Conservation (phyloP, 2,797 vertebrate species). For the Pseudochirops corinnae region DNA sequence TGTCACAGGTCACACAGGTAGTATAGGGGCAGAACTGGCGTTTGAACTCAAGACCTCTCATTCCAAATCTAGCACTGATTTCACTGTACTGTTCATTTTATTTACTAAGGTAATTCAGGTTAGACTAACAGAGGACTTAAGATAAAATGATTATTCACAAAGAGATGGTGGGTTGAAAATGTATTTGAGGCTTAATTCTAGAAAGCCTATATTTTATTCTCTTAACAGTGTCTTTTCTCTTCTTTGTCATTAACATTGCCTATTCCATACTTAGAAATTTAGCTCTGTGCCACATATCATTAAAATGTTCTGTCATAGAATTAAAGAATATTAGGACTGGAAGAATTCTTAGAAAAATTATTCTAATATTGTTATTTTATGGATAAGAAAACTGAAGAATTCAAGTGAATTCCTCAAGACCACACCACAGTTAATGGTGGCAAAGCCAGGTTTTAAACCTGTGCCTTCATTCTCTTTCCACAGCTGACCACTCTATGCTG, state of each 20-base stretch:
- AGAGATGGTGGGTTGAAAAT: neutral
- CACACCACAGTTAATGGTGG: neutral
- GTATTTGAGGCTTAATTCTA: neutral
- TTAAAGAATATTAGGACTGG: neutral
- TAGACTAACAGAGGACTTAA: neutral
- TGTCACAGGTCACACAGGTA: neutral
- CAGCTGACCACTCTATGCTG: neutral
- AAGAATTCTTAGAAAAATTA: neutral
- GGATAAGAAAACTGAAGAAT: neutral
- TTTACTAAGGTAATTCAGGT: neutral
- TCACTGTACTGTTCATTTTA: neutral
- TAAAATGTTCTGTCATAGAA: neutral
- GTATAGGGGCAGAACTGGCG: rapidly evolving
- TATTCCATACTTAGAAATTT: neutral
- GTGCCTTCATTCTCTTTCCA: neutral
- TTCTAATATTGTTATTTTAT: neutral
- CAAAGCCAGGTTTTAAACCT: rapidly evolving
- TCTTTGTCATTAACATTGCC: neutral
- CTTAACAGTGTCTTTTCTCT: neutral
- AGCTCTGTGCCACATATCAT: neutral
- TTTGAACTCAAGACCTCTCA: neutral
- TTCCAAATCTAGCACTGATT: neutral
- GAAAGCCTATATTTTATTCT: neutral
- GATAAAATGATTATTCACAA: neutral
- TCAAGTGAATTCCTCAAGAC: no score